phyloP scores from a whole-genome alignment of 2,888 invertebrate species.

The Ligdia adustata region DNA sequence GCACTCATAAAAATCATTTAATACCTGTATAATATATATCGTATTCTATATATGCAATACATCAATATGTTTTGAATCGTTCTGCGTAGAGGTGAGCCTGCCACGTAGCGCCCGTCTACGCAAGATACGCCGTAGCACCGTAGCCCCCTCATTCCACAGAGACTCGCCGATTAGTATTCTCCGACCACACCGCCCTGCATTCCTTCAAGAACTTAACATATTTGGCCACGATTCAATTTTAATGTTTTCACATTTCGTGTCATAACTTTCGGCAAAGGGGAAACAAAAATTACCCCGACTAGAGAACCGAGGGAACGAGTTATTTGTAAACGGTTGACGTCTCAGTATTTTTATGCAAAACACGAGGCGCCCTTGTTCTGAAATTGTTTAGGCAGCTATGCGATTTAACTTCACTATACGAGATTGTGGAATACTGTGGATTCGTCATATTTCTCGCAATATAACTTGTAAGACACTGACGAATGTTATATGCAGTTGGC shows the following conservation, averaged over 20 bases:
- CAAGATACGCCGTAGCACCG: conserved; percentile 64
- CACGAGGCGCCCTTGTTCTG: conserved; percentile 64
- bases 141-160: conserved; percentile 37
- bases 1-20: too few relatives aligned
- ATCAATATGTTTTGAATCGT: conserved; percentile 31
- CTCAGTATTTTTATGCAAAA: conserved; percentile 77
- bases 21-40: too few relatives aligned
- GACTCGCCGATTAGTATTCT: conserved; percentile 66
- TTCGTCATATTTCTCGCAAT: conserved; percentile 73
- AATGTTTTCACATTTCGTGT: conserved; percentile 78
- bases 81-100: conserved; percentile 47
- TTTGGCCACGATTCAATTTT: conserved; percentile 79
- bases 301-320: conserved; percentile 65
- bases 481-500: conserved; percentile 70
- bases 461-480: conserved; percentile 78
- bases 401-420: conserved; percentile 61
- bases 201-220: conserved; percentile 71
- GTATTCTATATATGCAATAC: too few relatives aligned
- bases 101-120: conserved; percentile 66
- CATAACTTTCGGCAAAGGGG: conserved; percentile 74
- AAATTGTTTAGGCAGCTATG: conserved; percentile 74
- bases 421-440: conserved; percentile 62
- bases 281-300: conserved; percentile 73
- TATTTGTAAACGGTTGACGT: conserved; percentile 80
- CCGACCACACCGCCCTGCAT: conserved; percentile 59